Percentiles rank a stretch among this genome's conserved stretches.
Conservation (phyloP, 1,140 invertebrate genomes). For the Chrysopa pallens region DNA sequence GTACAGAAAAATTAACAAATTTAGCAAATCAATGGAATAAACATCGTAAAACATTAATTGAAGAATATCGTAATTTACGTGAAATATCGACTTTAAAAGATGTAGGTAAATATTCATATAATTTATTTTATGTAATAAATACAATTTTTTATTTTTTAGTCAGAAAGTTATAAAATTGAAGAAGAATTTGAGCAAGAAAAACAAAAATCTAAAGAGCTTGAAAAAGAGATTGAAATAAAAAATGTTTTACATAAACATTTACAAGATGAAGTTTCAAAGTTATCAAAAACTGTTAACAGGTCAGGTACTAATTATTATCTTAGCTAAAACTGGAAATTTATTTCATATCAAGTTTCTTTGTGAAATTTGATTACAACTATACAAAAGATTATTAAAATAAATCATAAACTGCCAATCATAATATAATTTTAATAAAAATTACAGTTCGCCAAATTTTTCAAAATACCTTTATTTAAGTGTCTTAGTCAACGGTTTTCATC, state of each 20-base stretch:
- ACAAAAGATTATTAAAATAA: too few relatives aligned
- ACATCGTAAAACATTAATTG: conserved; percentile 40
- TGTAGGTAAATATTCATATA: conserved; percentile 23
- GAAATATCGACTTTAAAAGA: conserved; percentile 35
- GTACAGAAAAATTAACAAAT: conserved; percentile 35
- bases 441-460: too few relatives aligned
- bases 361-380: too few relatives aligned
- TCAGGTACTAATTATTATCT: too few relatives aligned
- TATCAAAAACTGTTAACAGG: background rate
- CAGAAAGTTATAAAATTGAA: background rate
- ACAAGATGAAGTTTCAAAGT: conserved; percentile 33
- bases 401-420: too few relatives aligned
- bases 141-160: too few relatives aligned
- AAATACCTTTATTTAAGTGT: too few relatives aligned
- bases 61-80: conserved; percentile 37
- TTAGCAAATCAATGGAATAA: conserved; percentile 52
- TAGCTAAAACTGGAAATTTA: too few relatives aligned
- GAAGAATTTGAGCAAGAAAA: background rate
- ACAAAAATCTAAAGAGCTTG: background rate
- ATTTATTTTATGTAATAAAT: too few relatives aligned
- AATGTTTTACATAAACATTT: conserved; percentile 25
- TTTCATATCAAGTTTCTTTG: too few relatives aligned
- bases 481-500: too few relatives aligned
- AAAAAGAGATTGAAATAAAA: conserved; percentile 3
- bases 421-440: too few relatives aligned